These are phyloP conservation scores for Hypotaenidia philippensis DNA, from an alignment of 2,797 vertebrate species.

Conservation along the genomic window DNA sequence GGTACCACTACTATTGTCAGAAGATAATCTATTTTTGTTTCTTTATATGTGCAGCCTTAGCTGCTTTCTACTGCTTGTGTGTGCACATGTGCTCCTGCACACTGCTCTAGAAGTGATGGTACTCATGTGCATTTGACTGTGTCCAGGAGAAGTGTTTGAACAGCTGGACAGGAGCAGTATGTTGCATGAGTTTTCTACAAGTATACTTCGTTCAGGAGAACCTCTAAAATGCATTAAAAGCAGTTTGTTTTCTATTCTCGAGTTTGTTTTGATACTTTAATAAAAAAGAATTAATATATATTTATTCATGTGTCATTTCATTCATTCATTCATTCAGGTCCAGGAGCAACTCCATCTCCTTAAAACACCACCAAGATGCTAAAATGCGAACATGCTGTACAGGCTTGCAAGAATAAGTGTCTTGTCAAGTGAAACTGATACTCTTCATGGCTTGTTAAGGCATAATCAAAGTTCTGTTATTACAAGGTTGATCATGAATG, in stretches of 20 bases:
- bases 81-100: not conserved
- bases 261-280: conserved; percentile 82
- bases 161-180: not conserved
- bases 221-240: conserved; percentile 62
- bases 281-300: conserved; percentile 75
- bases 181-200: conserved; percentile 59
- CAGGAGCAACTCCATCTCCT: not conserved
- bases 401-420: not conserved
- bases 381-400: not conserved
- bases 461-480: not conserved
- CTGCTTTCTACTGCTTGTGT: conserved; percentile 20
- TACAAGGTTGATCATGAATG: not conserved
- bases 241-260: conserved; percentile 74
- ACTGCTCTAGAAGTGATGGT: not conserved
- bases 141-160: not conserved
- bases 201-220: conserved; percentile 31
- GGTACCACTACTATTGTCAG: conserved; percentile 63
- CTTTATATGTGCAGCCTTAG: conserved; percentile 12
- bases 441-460: not conserved
- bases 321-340: not conserved
- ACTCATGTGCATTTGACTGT: not conserved
- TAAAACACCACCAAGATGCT: not conserved
- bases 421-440: not conserved
- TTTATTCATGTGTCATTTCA: conserved; percentile 38
- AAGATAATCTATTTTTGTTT: conserved; percentile 64